phyloP scores from a whole-genome alignment of 2,113 vertebrate species.

The Pipra filicauda region DNA sequence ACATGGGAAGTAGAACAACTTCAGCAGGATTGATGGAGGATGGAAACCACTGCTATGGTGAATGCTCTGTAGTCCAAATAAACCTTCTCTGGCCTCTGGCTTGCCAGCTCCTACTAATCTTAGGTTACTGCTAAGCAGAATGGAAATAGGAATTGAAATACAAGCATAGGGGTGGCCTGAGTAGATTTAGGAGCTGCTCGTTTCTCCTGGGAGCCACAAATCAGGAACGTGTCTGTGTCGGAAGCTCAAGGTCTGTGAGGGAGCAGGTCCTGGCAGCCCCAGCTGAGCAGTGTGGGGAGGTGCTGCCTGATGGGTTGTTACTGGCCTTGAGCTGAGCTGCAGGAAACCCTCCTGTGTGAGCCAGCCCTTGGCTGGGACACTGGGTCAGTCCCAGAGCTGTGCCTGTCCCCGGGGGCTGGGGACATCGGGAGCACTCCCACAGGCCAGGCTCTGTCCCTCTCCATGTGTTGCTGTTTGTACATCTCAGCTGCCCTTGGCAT shows the following conservation, averaged over 20 bases:
- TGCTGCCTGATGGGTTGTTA: background rate
- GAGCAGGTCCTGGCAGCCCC: background rate
- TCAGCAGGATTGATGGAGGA: background rate
- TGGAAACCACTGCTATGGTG: background rate
- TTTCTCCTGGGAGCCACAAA: background rate
- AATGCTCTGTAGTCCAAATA: background rate
- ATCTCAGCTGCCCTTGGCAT: background rate
- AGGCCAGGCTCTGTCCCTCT: background rate
- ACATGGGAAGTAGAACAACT: background rate
- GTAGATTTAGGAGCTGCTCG: background rate
- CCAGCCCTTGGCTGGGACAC: accelerated
- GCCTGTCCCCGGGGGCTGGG: accelerated
- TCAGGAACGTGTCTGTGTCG: background rate
- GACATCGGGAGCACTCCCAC: accelerated
- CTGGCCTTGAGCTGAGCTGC: background rate
- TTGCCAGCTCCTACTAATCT: background rate
- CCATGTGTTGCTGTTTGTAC: no score
- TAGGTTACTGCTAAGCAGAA: background rate
- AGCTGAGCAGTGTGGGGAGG: background rate
- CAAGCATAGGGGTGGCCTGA: background rate
- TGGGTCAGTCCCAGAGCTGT: accelerated
- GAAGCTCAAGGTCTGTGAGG: accelerated
- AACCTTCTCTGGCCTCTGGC: background rate
- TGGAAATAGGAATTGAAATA: background rate
- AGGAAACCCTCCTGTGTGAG: background rate